Percentiles rank a stretch among this genome's conserved stretches.
Conservation (phyloP, 2,888 invertebrate genomes). For the Tridacna gigas region DNA sequence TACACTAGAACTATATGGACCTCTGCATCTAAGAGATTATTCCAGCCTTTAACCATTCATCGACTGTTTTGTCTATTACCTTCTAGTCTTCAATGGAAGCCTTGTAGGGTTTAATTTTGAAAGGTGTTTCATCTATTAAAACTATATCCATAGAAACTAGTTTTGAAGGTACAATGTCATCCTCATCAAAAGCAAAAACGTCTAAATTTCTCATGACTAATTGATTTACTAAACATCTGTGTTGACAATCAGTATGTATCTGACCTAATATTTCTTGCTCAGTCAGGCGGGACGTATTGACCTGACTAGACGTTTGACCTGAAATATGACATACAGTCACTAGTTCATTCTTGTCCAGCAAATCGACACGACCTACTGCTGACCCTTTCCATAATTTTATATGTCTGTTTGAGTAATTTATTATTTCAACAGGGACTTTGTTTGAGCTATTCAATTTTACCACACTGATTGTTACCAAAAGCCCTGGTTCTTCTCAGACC, state of each 20-base stretch:
- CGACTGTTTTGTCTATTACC: constrained; percentile 1
- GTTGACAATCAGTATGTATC: constrained; percentile 3
- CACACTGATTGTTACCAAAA: not conserved
- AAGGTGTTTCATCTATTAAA: not conserved
- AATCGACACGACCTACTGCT: constrained; percentile 4
- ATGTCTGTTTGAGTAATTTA: constrained; percentile 23
- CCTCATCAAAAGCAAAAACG: constrained; percentile 27
- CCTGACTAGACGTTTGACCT: not conserved
- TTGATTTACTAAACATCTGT: not conserved
- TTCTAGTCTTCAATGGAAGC: not conserved
- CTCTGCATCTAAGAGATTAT: too few relatives aligned
- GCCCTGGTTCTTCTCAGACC: constrained; percentile 15
- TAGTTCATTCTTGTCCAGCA: not conserved
- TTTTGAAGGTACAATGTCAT: not conserved
- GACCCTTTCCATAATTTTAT: constrained; percentile 15
- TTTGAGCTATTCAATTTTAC: not conserved
- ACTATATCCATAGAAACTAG: constrained; percentile 20
- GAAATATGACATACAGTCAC: not conserved
- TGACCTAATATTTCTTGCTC: not conserved
- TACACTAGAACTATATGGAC: constrained; percentile 3
- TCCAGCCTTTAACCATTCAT: constrained; percentile 8
- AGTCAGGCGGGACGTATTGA: not conserved
- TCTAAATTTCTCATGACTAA: constrained; percentile 22
- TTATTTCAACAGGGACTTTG: constrained; percentile 3
- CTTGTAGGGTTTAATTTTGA: not conserved